A percentile compares a stretch with the other conserved stretches of the same genome.
These are phyloP conservation scores for Lasioglossum marginatum DNA, from an alignment of 2,888 invertebrate species.

Conservation along the genomic window DNA sequence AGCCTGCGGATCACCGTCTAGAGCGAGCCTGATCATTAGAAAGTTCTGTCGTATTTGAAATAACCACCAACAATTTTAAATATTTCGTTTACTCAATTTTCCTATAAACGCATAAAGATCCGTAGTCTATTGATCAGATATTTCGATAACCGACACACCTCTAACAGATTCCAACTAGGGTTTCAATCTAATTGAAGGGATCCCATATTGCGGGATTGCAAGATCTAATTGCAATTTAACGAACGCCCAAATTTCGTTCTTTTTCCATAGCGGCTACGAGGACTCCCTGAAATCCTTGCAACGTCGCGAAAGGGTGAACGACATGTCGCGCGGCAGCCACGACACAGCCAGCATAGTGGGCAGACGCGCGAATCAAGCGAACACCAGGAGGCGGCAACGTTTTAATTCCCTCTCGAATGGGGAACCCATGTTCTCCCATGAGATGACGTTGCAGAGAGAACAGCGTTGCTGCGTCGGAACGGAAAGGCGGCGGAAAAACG, in stretches of 20 bases:
- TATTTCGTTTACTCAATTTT: too few species aligned
- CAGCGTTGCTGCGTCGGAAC: slow-evolving; percentile 66
- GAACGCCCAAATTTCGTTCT: background rate
- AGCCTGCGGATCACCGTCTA: slow-evolving; percentile 1
- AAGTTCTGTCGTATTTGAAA: too few species aligned
- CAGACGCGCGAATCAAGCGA: slow-evolving; percentile 80
- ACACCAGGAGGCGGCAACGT: slow-evolving; percentile 79
- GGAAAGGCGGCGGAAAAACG: slow-evolving; percentile 69
- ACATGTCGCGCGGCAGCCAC: slow-evolving; percentile 58
- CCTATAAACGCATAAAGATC: too few species aligned
- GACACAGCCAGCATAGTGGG: slow-evolving; percentile 72
- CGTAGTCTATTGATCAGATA: too few species aligned
- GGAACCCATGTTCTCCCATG: slow-evolving; percentile 78
- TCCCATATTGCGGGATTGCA: too few species aligned
- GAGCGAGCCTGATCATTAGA: background rate
- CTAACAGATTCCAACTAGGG: background rate
- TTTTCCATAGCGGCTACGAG: slow-evolving; percentile 89
- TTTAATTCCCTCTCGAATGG: slow-evolving; percentile 80
- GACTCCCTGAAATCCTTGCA: slow-evolving; percentile 91
- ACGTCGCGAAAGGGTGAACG: slow-evolving; percentile 78
- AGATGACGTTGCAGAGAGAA: slow-evolving; percentile 71
- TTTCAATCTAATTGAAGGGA: too few species aligned
- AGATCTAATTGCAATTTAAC: background rate
- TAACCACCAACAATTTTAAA: too few species aligned
- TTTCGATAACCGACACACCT: background rate